A percentile compares a stretch with the other conserved stretches of the same genome.
These are phyloP conservation scores for Lasiommata megera DNA, from an alignment of 2,888 invertebrate species.

Conservation along the genomic window DNA sequence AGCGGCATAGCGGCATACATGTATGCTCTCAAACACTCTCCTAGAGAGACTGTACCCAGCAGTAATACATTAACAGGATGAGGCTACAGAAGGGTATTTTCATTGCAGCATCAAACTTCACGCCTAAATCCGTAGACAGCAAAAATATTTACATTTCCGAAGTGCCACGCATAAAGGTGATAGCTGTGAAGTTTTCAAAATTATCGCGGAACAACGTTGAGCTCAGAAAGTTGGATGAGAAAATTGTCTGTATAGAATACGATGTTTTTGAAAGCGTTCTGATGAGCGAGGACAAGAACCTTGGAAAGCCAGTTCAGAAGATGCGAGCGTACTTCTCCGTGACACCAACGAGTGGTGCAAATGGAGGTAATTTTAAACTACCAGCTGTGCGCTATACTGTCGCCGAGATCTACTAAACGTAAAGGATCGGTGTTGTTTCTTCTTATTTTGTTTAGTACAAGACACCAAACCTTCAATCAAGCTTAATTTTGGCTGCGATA, in stretches of 20 bases:
- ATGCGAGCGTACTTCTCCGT: conserved; percentile 66
- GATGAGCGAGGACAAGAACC: conserved; percentile 16
- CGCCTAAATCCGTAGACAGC: conserved; percentile 9
- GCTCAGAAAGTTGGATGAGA: conserved; percentile 60
- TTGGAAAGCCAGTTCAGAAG: conserved; percentile 44
- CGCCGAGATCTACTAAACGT: too few relatives aligned
- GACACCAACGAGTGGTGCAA: conserved; percentile 36
- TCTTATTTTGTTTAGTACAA: too few relatives aligned
- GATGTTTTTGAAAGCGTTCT: conserved; percentile 48
- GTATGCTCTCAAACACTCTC: too few relatives aligned
- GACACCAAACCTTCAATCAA: too few relatives aligned
- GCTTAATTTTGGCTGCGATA: too few relatives aligned
- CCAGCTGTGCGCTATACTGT: too few relatives aligned
- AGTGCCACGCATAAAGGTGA: conserved; percentile 56
- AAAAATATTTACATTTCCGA: conserved; percentile 52
- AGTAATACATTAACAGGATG: too few relatives aligned
- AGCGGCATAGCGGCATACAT: too few relatives aligned
- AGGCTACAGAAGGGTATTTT: not conserved
- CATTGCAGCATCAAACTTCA: conserved; percentile 12
- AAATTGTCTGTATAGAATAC: conserved; percentile 68
- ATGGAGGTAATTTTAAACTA: conserved; percentile 19
- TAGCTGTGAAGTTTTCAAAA: conserved; percentile 60
- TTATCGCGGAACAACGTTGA: conserved; percentile 59
- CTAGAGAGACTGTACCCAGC: too few relatives aligned
- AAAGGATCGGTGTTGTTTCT: too few relatives aligned